A percentile compares a stretch with the other conserved stretches of the same genome.
Conservation (phyloP, 2,888 invertebrate species). For the Holacanthella duospinosa region DNA sequence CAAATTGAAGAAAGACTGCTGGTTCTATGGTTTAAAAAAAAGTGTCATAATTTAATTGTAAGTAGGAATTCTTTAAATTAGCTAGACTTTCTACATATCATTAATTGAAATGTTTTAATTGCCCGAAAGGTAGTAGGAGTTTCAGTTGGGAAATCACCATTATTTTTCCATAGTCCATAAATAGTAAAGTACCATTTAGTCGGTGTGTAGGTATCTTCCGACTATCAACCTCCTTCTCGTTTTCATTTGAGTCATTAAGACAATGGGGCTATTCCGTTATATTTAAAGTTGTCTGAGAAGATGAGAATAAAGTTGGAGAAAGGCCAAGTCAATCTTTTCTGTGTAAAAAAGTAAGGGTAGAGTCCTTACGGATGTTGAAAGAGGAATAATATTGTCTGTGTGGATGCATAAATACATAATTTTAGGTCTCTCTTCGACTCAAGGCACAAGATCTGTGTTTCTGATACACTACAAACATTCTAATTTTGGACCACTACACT, state of each 20-base stretch:
- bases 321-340: constrained; percentile 2
- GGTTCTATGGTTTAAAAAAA: no score
- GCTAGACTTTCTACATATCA: no score
- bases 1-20: no score
- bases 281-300: neutral
- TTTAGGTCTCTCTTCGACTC: no score
- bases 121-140: neutral
- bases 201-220: no score
- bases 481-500: neutral
- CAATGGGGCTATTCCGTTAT: neutral
- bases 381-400: neutral
- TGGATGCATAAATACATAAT: constrained; percentile 5
- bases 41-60: no score
- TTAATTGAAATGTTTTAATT: neutral
- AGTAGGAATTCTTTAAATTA: no score
- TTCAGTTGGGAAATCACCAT: neutral
- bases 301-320: constrained; percentile 1
- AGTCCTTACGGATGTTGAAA: neutral
- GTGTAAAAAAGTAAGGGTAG: neutral
- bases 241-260: neutral
- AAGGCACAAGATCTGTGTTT: neutral
- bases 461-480: neutral
- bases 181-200: no score
- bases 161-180: neutral
- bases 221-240: no score